Percentiles rank a stretch among this genome's conserved stretches.
Evolutionary conservation across 2,888 invertebrate genomes (phyloP).

Genomic region (Orthonychiurus folsomi): DNA sequence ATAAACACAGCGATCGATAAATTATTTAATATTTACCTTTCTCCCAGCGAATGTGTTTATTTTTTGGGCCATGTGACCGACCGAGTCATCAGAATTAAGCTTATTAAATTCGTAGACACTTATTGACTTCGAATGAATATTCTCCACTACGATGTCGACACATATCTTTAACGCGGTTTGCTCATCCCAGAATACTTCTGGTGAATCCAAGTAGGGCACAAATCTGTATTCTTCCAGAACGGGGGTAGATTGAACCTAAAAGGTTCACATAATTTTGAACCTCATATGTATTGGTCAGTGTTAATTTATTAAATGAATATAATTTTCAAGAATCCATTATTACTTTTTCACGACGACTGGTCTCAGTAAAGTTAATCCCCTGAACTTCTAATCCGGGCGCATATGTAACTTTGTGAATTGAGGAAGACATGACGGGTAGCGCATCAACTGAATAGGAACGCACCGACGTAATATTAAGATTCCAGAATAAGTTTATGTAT

Average conservation of each 20-base stretch:
- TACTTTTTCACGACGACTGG: neutral
- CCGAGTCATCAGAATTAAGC: neutral
- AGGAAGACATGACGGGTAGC: too few species aligned
- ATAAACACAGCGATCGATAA: too few species aligned
- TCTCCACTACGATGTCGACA: conserved; percentile 66
- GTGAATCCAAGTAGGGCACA: conserved; percentile 5
- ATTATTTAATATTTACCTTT: conserved; percentile 6
- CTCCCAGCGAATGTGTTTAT: neutral
- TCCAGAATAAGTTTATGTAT: too few species aligned
- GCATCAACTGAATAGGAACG: too few species aligned
- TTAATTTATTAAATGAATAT: neutral
- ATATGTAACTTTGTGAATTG: too few species aligned
- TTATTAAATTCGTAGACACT: neutral
- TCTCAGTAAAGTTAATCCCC: neutral
- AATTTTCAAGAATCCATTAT: neutral
- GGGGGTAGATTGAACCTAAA: conserved; percentile 4
- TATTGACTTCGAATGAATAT: conserved; percentile 42
- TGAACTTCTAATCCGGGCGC: neutral
- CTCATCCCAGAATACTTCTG: neutral
- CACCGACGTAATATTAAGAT: too few species aligned
- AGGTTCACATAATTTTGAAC: neutral
- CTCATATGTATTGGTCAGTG: too few species aligned
- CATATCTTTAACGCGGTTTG: conserved; percentile 53
- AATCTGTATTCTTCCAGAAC: neutral
- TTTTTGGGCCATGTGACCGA: neutral